Evolutionary conservation across 1,140 invertebrate genomes (phyloP).

Genomic region (Eulimnadia texana): DNA sequence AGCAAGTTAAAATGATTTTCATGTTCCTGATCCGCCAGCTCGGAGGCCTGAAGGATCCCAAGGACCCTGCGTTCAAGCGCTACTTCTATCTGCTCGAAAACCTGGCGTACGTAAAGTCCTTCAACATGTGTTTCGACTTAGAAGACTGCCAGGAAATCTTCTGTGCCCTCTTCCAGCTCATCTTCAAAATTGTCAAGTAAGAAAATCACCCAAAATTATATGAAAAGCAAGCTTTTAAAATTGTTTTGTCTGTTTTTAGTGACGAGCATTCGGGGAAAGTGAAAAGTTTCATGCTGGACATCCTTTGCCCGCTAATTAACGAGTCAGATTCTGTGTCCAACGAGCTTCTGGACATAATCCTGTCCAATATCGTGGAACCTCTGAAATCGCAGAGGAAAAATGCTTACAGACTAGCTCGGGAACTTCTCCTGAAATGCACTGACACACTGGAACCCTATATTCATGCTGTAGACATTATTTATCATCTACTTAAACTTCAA

Average conservation of each 20-base stretch:
- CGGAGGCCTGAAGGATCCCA: conserved; percentile 82
- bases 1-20: conserved; percentile 84
- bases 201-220: conserved; percentile 23
- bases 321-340: conserved; percentile 91
- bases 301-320: conserved; percentile 80
- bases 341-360: conserved; percentile 82
- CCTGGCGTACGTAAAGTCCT: conserved; percentile 93
- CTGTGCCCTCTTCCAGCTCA: conserved; percentile 80
- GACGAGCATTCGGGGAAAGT: conserved; percentile 92
- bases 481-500: not conserved
- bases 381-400: conserved; percentile 79
- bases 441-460: conserved; percentile 88
- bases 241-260: conserved; percentile 34
- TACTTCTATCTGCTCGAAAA: conserved; percentile 95
- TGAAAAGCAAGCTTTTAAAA: not conserved
- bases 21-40: conserved; percentile 91
- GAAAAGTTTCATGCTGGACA: conserved; percentile 91
- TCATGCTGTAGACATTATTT: conserved; percentile 49
- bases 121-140: conserved; percentile 96
- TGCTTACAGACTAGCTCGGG: conserved; percentile 78
- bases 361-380: conserved; percentile 92
- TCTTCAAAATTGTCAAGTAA: conserved; percentile 93
- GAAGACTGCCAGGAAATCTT: conserved; percentile 96
- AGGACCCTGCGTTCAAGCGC: conserved; percentile 92
- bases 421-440: conserved; percentile 76